These are phyloP conservation scores for Omphaloscelis lunosa DNA, from an alignment of 2,888 invertebrate species.

Conservation along the genomic window DNA sequence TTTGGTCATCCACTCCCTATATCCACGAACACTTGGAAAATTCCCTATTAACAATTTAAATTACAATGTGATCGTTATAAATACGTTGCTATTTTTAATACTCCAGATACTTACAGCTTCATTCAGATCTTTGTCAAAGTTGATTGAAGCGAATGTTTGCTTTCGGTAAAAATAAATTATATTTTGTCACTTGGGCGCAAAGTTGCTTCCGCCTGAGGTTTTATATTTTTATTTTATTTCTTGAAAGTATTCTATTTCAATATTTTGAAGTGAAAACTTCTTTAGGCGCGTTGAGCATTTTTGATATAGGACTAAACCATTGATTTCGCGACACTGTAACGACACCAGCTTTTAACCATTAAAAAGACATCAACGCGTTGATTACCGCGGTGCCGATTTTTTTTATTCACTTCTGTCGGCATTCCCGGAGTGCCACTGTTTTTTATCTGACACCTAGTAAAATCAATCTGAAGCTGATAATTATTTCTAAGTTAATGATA, in stretches of 20 bases:
- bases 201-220: not conserved
- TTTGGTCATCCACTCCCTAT: too few relatives aligned
- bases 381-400: too few relatives aligned
- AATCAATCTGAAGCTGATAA: not conserved
- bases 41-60: not conserved
- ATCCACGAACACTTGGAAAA: too few relatives aligned
- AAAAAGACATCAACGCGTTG: too few relatives aligned
- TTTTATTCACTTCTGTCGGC: too few relatives aligned
- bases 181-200: slow-evolving; percentile 1
- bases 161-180: slow-evolving; percentile 1
- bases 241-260: not conserved
- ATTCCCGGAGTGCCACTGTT: too few relatives aligned
- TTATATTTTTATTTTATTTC: not conserved
- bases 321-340: too few relatives aligned
- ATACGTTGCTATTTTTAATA: slow-evolving; percentile 16
- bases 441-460: not conserved
- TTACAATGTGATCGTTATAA: not conserved
- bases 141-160: slow-evolving; percentile 17
- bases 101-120: not conserved
- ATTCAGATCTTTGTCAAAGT: slow-evolving; percentile 6
- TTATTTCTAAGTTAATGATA: not conserved
- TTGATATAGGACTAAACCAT: too few relatives aligned
- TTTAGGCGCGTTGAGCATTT: too few relatives aligned
- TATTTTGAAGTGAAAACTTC: too few relatives aligned
- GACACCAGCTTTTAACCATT: too few relatives aligned